These are phyloP conservation scores for Caenorhabditis sp. DNA, from an alignment of 2,888 invertebrate species.

Conservation along the genomic window DNA sequence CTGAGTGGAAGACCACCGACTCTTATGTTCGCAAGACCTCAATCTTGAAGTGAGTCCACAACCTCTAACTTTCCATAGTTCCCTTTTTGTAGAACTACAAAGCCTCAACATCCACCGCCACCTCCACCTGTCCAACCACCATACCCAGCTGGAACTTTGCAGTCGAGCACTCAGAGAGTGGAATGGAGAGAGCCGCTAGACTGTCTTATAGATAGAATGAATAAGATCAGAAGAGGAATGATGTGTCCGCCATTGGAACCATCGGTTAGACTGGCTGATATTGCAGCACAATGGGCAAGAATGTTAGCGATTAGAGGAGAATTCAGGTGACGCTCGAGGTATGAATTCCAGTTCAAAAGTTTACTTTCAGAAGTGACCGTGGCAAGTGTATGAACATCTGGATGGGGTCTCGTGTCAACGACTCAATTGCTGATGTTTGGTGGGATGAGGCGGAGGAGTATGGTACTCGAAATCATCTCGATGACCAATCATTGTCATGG, in stretches of 20 bases:
- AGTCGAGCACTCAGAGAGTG: conserved; percentile 36
- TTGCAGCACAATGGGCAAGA: conserved; percentile 69
- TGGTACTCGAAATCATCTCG: conserved; percentile 57
- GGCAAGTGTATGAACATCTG: conserved; percentile 67
- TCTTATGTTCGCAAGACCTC: conserved; percentile 60
- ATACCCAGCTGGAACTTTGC: conserved; percentile 28
- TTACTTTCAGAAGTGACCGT: conserved; percentile 54
- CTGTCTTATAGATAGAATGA: conserved; percentile 61
- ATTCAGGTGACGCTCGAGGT: conserved; percentile 50
- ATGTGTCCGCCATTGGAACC: conserved; percentile 62
- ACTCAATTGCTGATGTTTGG: conserved; percentile 68
- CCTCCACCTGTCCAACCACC: neutral
- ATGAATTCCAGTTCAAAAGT: neutral
- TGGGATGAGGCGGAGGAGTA: conserved; percentile 71
- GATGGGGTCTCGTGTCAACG: conserved; percentile 65
- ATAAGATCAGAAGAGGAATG: conserved; percentile 45
- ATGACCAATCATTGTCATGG: conserved; percentile 59
- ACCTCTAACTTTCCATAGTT: neutral
- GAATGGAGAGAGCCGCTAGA: conserved; percentile 66
- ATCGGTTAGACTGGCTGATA: conserved; percentile 65
- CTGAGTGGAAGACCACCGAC: conserved; percentile 59
- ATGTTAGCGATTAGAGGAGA: conserved; percentile 64
- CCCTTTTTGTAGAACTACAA: neutral
- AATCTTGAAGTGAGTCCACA: conserved; percentile 52
- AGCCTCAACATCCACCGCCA: neutral